phyloP scores from a whole-genome alignment of 2,797 vertebrate genomes.

The Mormyrops attenuatus region DNA sequence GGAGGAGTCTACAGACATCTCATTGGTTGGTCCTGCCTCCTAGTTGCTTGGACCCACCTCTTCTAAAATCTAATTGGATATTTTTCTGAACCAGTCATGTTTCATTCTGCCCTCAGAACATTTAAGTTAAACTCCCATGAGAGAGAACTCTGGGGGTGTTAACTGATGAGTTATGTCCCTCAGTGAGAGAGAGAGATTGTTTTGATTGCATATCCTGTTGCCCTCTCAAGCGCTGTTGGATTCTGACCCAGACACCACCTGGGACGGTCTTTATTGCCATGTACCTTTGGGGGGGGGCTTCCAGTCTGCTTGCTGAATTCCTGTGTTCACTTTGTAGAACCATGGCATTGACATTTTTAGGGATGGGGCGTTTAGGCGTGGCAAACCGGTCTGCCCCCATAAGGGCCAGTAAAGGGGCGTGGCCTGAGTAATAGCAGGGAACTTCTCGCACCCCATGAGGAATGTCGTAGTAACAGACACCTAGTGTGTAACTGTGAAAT shows the following conservation, averaged over 20 bases:
- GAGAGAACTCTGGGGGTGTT: neutral
- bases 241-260: constrained; percentile 22
- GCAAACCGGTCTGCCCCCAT: neutral
- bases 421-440: neutral
- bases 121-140: neutral
- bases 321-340: neutral
- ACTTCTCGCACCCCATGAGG: neutral
- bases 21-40: neutral
- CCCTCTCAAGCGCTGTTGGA: constrained; percentile 22
- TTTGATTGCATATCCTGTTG: constrained; percentile 13
- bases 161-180: neutral
- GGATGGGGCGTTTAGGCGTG: neutral
- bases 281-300: neutral
- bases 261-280: neutral
- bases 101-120: neutral
- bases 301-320: neutral
- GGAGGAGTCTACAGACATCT: neutral
- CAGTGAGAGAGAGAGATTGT: neutral
- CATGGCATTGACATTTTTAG: neutral
- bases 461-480: neutral
- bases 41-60: neutral
- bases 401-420: neutral
- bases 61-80: neutral
- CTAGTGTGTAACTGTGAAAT: neutral
- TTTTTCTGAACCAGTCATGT: neutral